phyloP scores from a whole-genome alignment of 2,797 vertebrate species.

The Sciurus carolinensis region DNA sequence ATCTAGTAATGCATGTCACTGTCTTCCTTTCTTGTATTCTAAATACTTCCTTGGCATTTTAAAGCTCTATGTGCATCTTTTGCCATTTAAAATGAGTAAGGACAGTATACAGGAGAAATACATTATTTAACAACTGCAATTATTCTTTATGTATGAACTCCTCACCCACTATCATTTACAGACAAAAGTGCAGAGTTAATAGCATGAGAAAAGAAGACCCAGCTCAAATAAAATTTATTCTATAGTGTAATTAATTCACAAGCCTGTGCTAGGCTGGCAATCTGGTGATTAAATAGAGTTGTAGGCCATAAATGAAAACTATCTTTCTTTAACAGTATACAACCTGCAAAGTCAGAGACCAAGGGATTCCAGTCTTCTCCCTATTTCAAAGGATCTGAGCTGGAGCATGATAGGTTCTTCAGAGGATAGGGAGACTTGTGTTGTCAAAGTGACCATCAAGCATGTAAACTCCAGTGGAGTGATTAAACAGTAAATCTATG shows the following conservation, averaged over 20 bases:
- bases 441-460: background rate
- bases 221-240: background rate
- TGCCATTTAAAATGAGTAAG: constrained; percentile 54
- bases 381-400: background rate
- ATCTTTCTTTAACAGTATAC: background rate
- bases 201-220: background rate
- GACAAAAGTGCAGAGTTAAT: background rate
- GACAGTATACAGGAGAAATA: constrained; percentile 26
- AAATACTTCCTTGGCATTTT: constrained; percentile 5
- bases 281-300: background rate
- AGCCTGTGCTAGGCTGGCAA: background rate
- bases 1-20: background rate
- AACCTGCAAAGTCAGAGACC: background rate
- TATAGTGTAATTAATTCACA: background rate
- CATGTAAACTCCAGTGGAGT: background rate
- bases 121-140: constrained; percentile 65
- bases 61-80: background rate
- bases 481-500: background rate
- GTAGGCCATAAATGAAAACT: background rate
- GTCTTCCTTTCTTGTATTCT: constrained; percentile 52
- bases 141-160: constrained; percentile 27
- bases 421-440: background rate
- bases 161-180: constrained; percentile 34
- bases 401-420: background rate
- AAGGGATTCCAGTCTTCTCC: background rate